Evolutionary conservation across 2,888 invertebrate genomes (phyloP), one percentile per base, ranked within the genome.

Genomic region (Elmis aenea): DNA sequence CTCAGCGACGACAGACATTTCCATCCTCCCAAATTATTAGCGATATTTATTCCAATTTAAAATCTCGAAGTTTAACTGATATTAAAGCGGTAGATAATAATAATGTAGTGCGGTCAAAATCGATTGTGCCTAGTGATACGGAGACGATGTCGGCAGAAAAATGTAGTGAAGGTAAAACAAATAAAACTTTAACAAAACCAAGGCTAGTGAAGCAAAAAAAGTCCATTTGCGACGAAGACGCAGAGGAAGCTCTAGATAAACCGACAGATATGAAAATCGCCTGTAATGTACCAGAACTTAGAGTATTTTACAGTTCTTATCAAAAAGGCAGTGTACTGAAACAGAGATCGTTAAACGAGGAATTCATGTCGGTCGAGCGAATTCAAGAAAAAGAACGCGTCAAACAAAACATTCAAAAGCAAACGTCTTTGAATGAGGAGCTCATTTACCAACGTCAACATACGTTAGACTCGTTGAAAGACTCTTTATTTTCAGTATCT

Each of bases 331-430:
- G 76, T 14, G 81, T 84, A 4, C 72, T 80, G 45, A 87, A 92
- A 59, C 91, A 92, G 63, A 83, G 86, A 46, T 91, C 91, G 1
- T 74, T 92, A 42, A 91, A 91, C 58, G 91, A 91, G 62, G 91
- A 91, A 61, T 70, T 90, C 8, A 88, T 91, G 83, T 89, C 87
- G 2, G 81, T 81, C n/a, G 90, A 89, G 55, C 71, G 91, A 34
- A 67, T 90, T 55, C 71, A 83, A 42, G 91, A 91, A 62, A 90
- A 89, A 55, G 89, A 90, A 61, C 74, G 76, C 27, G 77, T 91
- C 11, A 74, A 86, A 38, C 83, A 82, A 57, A 85, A 89, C 58
- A 89, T 90, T 49, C 88, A 86, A 61, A 91, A 91, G 61, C 91
- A 91, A 67, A 86, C 88, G 13, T 90, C 90, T 3, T 69, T 91